phyloP scores from a whole-genome alignment of 2,797 vertebrate genomes.

The Lepilemur septentrionalis region DNA sequence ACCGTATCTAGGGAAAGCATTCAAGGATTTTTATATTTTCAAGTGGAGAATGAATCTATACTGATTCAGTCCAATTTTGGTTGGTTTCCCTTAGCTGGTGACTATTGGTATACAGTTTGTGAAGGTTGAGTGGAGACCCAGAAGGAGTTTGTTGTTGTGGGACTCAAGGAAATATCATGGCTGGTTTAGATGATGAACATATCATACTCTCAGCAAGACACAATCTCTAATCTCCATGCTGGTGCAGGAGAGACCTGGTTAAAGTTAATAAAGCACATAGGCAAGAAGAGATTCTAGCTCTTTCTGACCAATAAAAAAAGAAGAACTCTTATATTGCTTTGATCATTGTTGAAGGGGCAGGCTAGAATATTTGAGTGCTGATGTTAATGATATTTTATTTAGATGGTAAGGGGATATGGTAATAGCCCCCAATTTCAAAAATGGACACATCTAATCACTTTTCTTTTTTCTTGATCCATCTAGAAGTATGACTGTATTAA shows the following conservation, averaged over 20 bases:
- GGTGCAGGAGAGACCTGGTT: background rate
- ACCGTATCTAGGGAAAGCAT: background rate
- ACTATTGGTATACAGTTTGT: background rate
- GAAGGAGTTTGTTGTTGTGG: background rate
- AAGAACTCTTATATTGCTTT: background rate
- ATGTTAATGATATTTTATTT: background rate
- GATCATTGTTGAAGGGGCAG: background rate
- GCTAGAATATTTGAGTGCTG: background rate
- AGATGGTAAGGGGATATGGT: background rate
- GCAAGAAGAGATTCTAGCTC: background rate
- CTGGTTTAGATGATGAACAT: background rate
- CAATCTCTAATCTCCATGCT: background rate
- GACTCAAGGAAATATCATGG: background rate
- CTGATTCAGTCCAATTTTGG: background rate
- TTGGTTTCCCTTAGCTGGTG: background rate
- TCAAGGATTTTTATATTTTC: background rate
- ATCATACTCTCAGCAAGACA: background rate
- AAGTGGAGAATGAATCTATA: background rate
- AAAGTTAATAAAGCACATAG: background rate
- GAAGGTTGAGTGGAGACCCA: background rate
- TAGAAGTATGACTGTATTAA: constrained; percentile 10
- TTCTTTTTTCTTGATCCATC: constrained; percentile 32
- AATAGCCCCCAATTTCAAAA: background rate
- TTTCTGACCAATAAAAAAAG: background rate
- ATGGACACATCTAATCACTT: background rate